A percentile compares a stretch with the other conserved stretches of the same genome.
phyloP scores from a whole-genome alignment of 1,140 invertebrate genomes.

The Galleria mellonella region DNA sequence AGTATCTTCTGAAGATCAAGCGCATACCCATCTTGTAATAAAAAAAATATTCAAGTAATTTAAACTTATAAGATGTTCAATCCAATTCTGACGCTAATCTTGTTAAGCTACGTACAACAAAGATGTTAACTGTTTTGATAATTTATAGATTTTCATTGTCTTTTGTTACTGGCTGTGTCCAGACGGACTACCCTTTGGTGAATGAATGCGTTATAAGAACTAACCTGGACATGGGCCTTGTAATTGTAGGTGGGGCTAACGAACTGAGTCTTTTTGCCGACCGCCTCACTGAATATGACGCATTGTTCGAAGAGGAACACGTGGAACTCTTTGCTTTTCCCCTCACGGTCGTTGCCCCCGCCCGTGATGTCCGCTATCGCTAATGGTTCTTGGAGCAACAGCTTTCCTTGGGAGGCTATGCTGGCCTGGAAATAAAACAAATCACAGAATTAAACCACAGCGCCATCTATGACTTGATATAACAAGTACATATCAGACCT shows the following conservation, averaged over 20 bases:
- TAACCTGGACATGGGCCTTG: slow-evolving; percentile 97
- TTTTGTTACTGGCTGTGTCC: too few relatives aligned
- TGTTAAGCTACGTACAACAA: too few relatives aligned
- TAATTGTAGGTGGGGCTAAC: slow-evolving; percentile 96
- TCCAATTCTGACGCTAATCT: too few relatives aligned
- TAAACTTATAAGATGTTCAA: too few relatives aligned
- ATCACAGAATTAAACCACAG: background rate
- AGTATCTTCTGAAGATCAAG: too few relatives aligned
- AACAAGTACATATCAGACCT: too few relatives aligned
- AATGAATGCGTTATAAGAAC: too few relatives aligned
- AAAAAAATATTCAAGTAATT: too few relatives aligned
- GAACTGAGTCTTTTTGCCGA: slow-evolving; percentile 95
- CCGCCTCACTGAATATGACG: slow-evolving; percentile 96
- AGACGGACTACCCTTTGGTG: too few relatives aligned
- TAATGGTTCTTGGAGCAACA: slow-evolving; percentile 93
- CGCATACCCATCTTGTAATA: too few relatives aligned
- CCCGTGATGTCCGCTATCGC: slow-evolving; percentile 84
- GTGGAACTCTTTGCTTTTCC: slow-evolving; percentile 87
- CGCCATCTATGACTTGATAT: background rate
- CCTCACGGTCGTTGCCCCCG: slow-evolving; percentile 40
- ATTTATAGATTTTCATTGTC: too few relatives aligned
- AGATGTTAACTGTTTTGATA: too few relatives aligned
- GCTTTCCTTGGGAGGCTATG: slow-evolving; percentile 97
- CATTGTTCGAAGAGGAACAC: slow-evolving; percentile 99
- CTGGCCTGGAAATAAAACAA: slow-evolving; percentile 84